phyloP scores from a whole-genome alignment of 1,140 invertebrate species.

The Panagrolaimus sp. region DNA sequence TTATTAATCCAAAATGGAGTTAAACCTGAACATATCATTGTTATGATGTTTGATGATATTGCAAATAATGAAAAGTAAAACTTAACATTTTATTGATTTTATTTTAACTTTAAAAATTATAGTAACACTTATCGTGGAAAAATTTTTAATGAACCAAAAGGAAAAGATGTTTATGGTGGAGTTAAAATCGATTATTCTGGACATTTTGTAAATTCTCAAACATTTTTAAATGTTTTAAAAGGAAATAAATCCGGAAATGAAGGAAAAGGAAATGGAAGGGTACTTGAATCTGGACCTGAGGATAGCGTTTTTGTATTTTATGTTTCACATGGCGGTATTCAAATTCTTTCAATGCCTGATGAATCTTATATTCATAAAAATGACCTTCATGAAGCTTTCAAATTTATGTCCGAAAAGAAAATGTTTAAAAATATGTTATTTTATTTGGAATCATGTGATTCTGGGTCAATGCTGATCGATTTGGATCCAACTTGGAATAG shows the following conservation, averaged over 20 bases:
- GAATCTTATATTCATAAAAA: not conserved
- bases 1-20: constrained; percentile 65
- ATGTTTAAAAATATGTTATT: constrained; percentile 61
- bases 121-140: constrained; percentile 66
- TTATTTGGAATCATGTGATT: constrained; percentile 65
- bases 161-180: constrained; percentile 65
- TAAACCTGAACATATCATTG: constrained; percentile 66
- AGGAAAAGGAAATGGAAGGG: constrained; percentile 31
- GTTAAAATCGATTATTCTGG: constrained; percentile 65
- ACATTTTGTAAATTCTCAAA: constrained; percentile 24
- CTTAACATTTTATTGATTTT: not conserved
- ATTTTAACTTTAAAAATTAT: constrained; percentile 20
- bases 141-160: constrained; percentile 66
- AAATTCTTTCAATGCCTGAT: not conserved
- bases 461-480: constrained; percentile 68
- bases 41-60: constrained; percentile 69
- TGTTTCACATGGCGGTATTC: not conserved
- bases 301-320: not conserved
- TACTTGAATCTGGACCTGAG: constrained; percentile 17
- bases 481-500: constrained; percentile 31
- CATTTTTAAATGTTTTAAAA: constrained; percentile 38
- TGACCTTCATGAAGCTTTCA: not conserved
- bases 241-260: constrained; percentile 26
- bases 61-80: constrained; percentile 64
- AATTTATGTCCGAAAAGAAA: not conserved